phyloP scores from a whole-genome alignment of 2,797 vertebrate species.

The Numenius phaeopus region DNA sequence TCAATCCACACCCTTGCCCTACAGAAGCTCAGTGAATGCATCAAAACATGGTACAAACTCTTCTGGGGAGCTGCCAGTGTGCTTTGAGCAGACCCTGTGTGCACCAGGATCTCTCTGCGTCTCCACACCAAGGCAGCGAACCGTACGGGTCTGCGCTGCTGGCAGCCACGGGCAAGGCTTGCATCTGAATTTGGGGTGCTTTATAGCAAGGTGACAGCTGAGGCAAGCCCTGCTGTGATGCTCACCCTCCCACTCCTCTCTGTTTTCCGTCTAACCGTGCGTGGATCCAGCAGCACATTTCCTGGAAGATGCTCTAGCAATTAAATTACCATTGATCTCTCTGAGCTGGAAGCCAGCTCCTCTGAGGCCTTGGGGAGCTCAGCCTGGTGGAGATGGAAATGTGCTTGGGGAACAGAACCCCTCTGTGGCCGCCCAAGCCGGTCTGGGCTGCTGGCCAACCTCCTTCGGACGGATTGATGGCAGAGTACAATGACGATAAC shows the following conservation, averaged over 20 bases:
- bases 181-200: not conserved
- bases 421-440: not conserved
- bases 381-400: not conserved
- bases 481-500: not conserved
- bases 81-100: not conserved
- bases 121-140: fast-evolving
- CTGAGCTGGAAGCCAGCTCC: not conserved
- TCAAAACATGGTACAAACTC: not conserved
- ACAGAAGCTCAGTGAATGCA: not conserved
- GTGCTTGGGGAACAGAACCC: not conserved
- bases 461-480: not conserved
- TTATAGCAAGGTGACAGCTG: not conserved
- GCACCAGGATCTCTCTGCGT: not conserved
- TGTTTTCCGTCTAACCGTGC: not conserved
- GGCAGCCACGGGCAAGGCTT: not conserved
- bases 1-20: not conserved
- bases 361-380: not conserved
- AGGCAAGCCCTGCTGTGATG: not conserved
- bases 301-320: not conserved
- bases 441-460: slow-evolving; percentile 3
- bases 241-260: not conserved
- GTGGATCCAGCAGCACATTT: not conserved
- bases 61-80: not conserved
- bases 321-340: not conserved
- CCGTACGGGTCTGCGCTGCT: not conserved